These are phyloP conservation scores for Cantharis flavilabris DNA, from an alignment of 2,888 invertebrate genomes.

Conservation along the genomic window DNA sequence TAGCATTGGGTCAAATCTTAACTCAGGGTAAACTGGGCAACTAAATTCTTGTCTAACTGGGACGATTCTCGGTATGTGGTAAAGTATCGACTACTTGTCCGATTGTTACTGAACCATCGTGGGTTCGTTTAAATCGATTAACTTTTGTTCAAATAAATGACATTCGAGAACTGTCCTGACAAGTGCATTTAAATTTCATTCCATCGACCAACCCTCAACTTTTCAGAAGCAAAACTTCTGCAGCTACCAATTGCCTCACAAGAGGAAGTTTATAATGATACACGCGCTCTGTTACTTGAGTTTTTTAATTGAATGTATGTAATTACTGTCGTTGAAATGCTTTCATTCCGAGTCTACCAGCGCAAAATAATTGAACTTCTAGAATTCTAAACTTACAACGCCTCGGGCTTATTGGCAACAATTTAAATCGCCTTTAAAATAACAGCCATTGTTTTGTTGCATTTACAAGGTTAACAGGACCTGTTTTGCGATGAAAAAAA, in stretches of 20 bases:
- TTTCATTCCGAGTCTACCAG: neutral
- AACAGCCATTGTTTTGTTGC: neutral
- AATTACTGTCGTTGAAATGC: neutral
- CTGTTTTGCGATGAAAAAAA: neutral
- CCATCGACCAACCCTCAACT: neutral
- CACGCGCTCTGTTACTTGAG: neutral
- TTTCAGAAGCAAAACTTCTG: neutral
- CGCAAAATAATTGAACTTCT: neutral
- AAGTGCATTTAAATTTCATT: neutral
- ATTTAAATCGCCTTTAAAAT: neutral
- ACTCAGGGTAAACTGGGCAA: slow-evolving; percentile 30
- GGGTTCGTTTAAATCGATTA: neutral
- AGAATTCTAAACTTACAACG: neutral
- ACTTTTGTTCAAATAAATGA: neutral
- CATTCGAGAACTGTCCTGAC: neutral
- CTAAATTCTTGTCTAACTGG: slow-evolving; percentile 37
- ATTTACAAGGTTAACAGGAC: neutral
- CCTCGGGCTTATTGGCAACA: neutral
- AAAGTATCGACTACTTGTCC: neutral
- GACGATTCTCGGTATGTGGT: slow-evolving; percentile 36
- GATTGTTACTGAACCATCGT: neutral
- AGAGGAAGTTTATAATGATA: neutral
- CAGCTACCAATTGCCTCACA: neutral
- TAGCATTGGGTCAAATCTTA: slow-evolving; percentile 39
- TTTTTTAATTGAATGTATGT: neutral